phyloP scores from a whole-genome alignment of 2,888 invertebrate genomes.

The Ectemnius cavifrons region DNA sequence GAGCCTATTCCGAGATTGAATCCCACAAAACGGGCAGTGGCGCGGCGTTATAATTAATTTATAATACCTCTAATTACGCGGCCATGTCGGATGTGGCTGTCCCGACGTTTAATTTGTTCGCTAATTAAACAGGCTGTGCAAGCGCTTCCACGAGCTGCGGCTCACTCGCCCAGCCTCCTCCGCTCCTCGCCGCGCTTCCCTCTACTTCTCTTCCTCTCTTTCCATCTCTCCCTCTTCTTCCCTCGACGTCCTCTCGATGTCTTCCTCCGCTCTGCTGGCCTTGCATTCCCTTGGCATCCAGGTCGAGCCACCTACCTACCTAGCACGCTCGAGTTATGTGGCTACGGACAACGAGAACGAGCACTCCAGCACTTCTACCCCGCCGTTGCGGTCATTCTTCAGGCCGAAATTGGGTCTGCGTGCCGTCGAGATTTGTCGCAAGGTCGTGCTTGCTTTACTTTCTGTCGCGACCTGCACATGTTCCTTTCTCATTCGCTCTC shows the following conservation, averaged over 20 bases:
- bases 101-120: constrained; percentile 69
- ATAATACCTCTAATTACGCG: constrained; percentile 72
- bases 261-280: background rate
- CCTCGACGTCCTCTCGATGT: constrained; percentile 18
- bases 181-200: constrained; percentile 23
- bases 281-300: constrained; percentile 12
- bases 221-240: constrained; percentile 7
- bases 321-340: constrained; percentile 26
- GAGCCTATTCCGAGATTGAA: constrained; percentile 70
- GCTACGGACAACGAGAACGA: constrained; percentile 26
- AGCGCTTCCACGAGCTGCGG: constrained; percentile 8
- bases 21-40: constrained; percentile 64
- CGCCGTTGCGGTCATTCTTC: constrained; percentile 16
- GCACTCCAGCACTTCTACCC: background rate
- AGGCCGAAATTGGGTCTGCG: constrained; percentile 13
- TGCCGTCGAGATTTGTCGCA: constrained; percentile 13
- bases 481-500: too few species aligned
- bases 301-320: constrained; percentile 22
- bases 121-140: constrained; percentile 69
- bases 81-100: constrained; percentile 63
- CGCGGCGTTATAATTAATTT: constrained; percentile 71
- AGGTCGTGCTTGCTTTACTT: background rate
- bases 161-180: background rate
- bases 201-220: constrained; percentile 19
- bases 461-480: too few species aligned